Evolutionary conservation across 1,140 invertebrate species (phyloP).

Genomic region (Ceratina japonica): DNA sequence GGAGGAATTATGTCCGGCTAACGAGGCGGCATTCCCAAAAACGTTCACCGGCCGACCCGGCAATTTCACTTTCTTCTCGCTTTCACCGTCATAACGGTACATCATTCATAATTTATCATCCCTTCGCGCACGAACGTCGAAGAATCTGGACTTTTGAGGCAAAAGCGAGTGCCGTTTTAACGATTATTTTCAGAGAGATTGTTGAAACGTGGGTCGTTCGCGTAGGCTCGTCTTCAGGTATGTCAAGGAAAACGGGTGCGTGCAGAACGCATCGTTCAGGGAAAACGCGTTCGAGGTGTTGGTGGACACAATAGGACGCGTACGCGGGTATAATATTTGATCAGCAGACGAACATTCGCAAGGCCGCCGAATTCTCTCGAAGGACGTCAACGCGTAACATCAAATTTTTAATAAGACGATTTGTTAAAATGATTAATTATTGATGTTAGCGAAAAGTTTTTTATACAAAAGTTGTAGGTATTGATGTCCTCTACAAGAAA

Average conservation of each 20-base stretch:
- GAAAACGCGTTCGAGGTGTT: slow-evolving; percentile 49
- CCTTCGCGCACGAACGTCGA: not conserved
- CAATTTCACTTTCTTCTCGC: slow-evolving; percentile 29
- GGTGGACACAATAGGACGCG: slow-evolving; percentile 24
- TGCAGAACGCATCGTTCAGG: slow-evolving; percentile 48
- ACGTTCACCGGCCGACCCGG: not conserved
- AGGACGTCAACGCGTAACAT: not conserved
- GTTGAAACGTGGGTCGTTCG: slow-evolving; percentile 23
- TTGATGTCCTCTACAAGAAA: too few relatives aligned
- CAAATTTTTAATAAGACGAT: too few relatives aligned
- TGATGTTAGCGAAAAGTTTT: too few relatives aligned
- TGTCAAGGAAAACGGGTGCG: slow-evolving; percentile 68
- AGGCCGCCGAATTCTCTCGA: slow-evolving; percentile 34
- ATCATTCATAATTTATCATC: not conserved
- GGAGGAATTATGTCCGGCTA: too few relatives aligned
- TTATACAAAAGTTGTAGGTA: too few relatives aligned
- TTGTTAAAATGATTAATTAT: too few relatives aligned
- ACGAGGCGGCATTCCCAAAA: not conserved
- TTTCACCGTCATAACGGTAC: slow-evolving; percentile 10
- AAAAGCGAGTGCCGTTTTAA: not conserved
- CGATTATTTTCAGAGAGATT: not conserved
- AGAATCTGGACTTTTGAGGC: too few relatives aligned
- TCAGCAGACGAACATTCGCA: not conserved
- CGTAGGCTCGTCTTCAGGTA: slow-evolving; percentile 56
- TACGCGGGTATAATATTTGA: slow-evolving; percentile 42